Conservation (phyloP, 2,888 invertebrate genomes). For the Lypha dubia region DNA sequence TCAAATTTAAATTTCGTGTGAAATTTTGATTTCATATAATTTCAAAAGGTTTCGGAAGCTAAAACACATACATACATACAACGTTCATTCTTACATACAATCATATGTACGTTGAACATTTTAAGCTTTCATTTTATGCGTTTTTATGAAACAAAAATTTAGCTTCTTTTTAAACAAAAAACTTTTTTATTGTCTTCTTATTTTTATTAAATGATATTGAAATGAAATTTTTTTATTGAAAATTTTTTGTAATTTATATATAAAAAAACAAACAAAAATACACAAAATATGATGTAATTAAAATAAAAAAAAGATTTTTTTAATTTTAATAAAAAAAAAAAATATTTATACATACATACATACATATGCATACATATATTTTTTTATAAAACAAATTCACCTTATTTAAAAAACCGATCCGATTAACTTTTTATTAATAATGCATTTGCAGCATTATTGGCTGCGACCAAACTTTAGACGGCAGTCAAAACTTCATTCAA, state of each 20-base stretch:
- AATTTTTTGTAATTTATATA: constrained; percentile 73
- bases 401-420: neutral
- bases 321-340: constrained; percentile 56
- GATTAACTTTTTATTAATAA: too few species aligned
- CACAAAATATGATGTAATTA: constrained; percentile 70
- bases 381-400: constrained; percentile 31
- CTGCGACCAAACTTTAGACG: neutral
- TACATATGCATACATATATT: too few species aligned
- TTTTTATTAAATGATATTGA: constrained; percentile 69
- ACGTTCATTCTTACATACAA: too few species aligned
- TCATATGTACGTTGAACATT: constrained; percentile 29
- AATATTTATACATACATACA: too few species aligned
- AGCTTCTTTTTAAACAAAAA: constrained; percentile 66
- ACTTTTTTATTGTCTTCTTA: constrained; percentile 63
- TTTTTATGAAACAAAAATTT: constrained; percentile 64
- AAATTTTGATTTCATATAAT: too few species aligned
- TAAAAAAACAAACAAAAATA: constrained; percentile 53
- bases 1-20: too few species aligned
- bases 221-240: constrained; percentile 71
- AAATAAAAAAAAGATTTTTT: constrained; percentile 59
- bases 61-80: too few species aligned
- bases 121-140: constrained; percentile 60
- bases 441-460: neutral
- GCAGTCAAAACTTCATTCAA: neutral
- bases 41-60: too few species aligned